Base-by-base conservation (phyloP, 2,888 invertebrate genomes). In the Dilophus febrilis region DNA sequence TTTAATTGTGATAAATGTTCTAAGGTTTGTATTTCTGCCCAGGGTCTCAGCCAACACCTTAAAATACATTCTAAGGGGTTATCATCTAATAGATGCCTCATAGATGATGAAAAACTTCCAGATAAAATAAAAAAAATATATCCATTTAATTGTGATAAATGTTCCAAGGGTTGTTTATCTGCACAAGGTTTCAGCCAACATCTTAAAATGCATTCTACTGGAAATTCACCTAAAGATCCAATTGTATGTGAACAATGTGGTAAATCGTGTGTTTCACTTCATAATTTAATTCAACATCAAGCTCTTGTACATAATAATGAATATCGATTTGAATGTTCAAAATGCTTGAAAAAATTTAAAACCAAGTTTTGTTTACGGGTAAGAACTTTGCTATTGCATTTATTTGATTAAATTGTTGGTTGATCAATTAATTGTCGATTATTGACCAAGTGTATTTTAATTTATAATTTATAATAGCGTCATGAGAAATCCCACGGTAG, bases 161-260 rank as follows among this genome's bases (percentile, higher is more conserved):
- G 49, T 35, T 35, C 41, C 2, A 45, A 47, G 42, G 37, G 39
- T 14, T 49, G 48, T 40, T 42, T 45, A 33, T 46, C 46, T 2
- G 40, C 43, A 14, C 44, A 41, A 29, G 42, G 46, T 29, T 36
- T 53, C 3, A 45, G 47, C 17, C 42, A 40, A 1, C 57, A 57
- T 33, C 44, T 42, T 26, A 34, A 38, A 11, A 38, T 42, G 4
- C 46, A 53, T 45, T 44, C 54, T 36, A 56, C 59, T 1, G 36
- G 53, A 35, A 47, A 50, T 3, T 48, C 49, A 30, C 61, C 57
- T 29, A 50, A 52, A 11, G 57, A 63, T 39, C 65, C 65, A 1
- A 67, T 55, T 43, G 57, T 65, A 12, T 67, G 67, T 44, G 65
- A 66, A 42, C 56, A 59, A 41, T 67, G 67, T 46, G 65, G 65